Base-by-base conservation (phyloP, 2,113 vertebrate species). In the Pteruthius melanotis region DNA sequence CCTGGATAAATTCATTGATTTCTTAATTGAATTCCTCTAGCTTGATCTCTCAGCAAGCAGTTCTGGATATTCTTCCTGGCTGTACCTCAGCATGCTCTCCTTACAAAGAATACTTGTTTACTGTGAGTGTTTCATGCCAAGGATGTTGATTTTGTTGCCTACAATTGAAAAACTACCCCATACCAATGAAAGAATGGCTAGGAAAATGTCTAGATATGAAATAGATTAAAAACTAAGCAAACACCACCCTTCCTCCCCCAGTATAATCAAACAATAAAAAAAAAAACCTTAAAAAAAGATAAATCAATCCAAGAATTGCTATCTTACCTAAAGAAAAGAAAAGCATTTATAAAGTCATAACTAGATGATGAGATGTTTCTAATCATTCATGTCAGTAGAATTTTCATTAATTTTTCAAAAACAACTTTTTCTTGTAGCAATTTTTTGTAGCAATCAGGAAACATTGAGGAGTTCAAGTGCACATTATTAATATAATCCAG, bases 11-110 rank as follows among this genome's bases (percentile, higher is more conserved):
- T 54, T 52, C 0, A 33, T 21, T 89, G 54, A 50, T 83, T 68
- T 76, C 26, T 59, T n/a, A 26, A 15, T 66, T 79, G 26, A 64
- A 50, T 83, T 89, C 27, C 21, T 88, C 45, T 64, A 44, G 52
- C 27, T 74, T 82, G 61, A 68, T 50, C 24, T 88, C 28, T 19
- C 22, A 80, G 16, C 35, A 63, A 47, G 13, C 11, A 66, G 28
- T 37, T 79, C 20, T 35, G 40, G 11, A 9, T 66, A 28, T 14
- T 31, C 4, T 28, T 89, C 21, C 33, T 54, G 30, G 6, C 30
- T 10, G 3, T 56, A 56, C 2, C 2, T 37, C 56, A 60, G 39
- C 0, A 0, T 35, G 11, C 15, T 40, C 6, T 69, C 27, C 28
- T 79, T n/a, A 45, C 13, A 31, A 35, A 59, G 28, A 69, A 39